A percentile compares a stretch with the other conserved stretches of the same genome.
These are phyloP conservation scores for Halcyon badia DNA, from an alignment of 2,797 vertebrate species.

Conservation along the genomic window DNA sequence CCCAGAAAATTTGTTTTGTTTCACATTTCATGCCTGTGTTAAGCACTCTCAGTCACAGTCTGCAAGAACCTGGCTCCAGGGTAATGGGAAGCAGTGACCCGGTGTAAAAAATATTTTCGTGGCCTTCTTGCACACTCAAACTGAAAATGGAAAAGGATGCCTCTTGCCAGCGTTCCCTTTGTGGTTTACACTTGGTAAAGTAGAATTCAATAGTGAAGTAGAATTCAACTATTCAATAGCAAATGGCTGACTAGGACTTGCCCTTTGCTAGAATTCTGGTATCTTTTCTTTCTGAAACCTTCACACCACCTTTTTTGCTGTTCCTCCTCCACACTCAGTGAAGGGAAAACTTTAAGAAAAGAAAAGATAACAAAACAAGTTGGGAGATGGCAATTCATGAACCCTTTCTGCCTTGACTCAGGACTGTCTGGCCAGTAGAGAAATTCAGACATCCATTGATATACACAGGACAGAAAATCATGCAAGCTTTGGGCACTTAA, in stretches of 20 bases:
- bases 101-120: neutral
- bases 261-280: neutral
- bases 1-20: neutral
- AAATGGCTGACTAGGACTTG: neutral
- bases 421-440: neutral
- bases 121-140: neutral
- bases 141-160: neutral
- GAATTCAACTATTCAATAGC: neutral
- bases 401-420: neutral
- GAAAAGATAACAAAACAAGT: neutral
- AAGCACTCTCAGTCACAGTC: neutral
- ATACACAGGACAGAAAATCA: neutral
- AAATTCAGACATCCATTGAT: neutral
- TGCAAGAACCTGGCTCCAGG: neutral
- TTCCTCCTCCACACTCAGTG: neutral
- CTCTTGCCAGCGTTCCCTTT: neutral
- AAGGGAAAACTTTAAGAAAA: neutral
- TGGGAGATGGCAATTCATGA: neutral
- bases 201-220: neutral
- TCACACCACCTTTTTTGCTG: neutral
- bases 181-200: neutral
- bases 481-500: neutral
- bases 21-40: neutral
- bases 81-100: neutral
- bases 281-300: neutral